Percentiles rank a stretch among this genome's conserved stretches.
Conservation (phyloP, 2,888 invertebrate genomes). For the Apamea monoglypha region DNA sequence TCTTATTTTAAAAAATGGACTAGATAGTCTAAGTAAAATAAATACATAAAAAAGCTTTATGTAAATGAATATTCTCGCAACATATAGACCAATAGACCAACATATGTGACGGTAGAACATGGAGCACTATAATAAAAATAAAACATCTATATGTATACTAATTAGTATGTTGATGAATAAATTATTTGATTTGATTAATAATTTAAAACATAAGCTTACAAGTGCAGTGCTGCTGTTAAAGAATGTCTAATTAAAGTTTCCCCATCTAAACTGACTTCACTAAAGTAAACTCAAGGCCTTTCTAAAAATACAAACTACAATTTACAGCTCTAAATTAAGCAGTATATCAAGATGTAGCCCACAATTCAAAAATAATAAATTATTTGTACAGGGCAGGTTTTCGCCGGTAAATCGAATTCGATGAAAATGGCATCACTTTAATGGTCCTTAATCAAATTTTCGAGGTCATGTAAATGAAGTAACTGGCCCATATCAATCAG, state of each 20-base stretch:
- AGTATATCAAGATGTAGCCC: neutral
- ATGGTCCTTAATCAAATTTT: conserved; percentile 54
- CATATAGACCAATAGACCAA: too few relatives aligned
- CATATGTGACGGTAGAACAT: neutral
- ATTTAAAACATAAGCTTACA: neutral
- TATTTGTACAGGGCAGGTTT: conserved; percentile 41
- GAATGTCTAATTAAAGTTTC: neutral
- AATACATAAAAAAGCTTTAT: neutral
- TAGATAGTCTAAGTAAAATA: neutral
- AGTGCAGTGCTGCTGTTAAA: neutral
- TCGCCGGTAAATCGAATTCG: conserved; percentile 29
- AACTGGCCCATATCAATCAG: conserved; percentile 58
- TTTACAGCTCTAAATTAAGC: neutral
- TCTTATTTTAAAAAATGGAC: neutral
- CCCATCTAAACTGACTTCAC: neutral
- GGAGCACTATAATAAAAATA: too few relatives aligned
- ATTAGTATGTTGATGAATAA: too few relatives aligned
- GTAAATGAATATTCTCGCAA: neutral
- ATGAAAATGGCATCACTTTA: conserved; percentile 41
- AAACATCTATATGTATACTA: too few relatives aligned
- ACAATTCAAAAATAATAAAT: conserved; percentile 41
- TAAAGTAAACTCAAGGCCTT: neutral
- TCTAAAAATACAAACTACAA: conserved; percentile 5
- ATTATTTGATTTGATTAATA: neutral
- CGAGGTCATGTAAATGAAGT: conserved; percentile 56